phyloP scores from a whole-genome alignment of 2,888 invertebrate genomes.

The Dexiosoma caninum region DNA sequence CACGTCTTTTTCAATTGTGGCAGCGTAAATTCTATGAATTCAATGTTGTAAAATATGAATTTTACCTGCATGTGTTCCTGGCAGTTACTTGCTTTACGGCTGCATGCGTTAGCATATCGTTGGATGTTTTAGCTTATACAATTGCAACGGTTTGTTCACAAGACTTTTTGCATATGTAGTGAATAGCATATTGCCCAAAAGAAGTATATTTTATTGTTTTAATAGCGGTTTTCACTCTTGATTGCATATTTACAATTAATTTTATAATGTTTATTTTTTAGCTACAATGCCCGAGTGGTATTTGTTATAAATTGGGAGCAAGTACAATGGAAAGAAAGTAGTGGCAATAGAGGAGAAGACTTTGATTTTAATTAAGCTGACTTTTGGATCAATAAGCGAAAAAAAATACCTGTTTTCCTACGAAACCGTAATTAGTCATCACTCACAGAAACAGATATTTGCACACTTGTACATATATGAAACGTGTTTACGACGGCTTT shows the following conservation, averaged over 20 bases:
- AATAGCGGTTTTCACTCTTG: too few relatives aligned
- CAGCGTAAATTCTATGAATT: constrained; percentile 65
- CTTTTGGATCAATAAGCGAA: too few relatives aligned
- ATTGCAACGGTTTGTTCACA: constrained; percentile 61
- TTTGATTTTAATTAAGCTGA: too few relatives aligned
- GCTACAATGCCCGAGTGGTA: too few relatives aligned
- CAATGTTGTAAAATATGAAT: constrained; percentile 66
- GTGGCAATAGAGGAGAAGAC: too few relatives aligned
- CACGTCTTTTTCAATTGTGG: constrained; percentile 68
- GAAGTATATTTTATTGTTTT: not conserved
- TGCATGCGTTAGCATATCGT: constrained; percentile 60
- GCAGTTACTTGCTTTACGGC: constrained; percentile 61
- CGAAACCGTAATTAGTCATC: too few relatives aligned
- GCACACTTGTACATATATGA: too few relatives aligned
- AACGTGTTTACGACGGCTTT: too few relatives aligned
- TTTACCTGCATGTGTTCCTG: constrained; percentile 62
- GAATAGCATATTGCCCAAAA: not conserved
- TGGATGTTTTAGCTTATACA: constrained; percentile 64
- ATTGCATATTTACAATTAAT: not conserved
- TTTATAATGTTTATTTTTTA: not conserved
- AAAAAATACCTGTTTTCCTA: too few relatives aligned
- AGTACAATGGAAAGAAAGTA: too few relatives aligned
- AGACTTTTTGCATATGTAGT: not conserved
- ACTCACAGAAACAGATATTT: too few relatives aligned
- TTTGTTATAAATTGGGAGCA: too few relatives aligned